These are phyloP conservation scores for Ichneumon xanthorius DNA, from an alignment of 2,888 invertebrate species.

Conservation along the genomic window DNA sequence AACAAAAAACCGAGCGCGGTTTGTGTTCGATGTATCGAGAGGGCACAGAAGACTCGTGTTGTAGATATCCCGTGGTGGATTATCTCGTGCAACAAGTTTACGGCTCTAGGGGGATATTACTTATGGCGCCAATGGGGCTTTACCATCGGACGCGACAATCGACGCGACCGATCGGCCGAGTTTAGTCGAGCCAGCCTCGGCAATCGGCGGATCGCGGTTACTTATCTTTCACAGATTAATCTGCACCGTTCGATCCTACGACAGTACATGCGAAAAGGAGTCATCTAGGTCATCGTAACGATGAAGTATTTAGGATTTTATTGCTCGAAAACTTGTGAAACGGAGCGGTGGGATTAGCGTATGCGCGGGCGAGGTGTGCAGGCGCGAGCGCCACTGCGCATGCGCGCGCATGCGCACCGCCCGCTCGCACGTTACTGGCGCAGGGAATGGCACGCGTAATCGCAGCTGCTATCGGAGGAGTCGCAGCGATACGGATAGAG, in stretches of 20 bases:
- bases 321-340: background rate
- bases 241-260: background rate
- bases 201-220: background rate
- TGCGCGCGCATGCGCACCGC: too few relatives aligned
- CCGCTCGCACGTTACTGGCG: too few relatives aligned
- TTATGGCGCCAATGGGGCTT: constrained; percentile 12
- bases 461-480: background rate
- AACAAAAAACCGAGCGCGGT: background rate
- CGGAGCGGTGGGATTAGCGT: background rate
- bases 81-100: constrained; percentile 41
- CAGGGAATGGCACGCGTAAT: background rate
- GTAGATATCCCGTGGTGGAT: background rate
- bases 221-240: background rate
- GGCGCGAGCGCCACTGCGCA: too few relatives aligned
- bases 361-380: background rate
- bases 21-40: constrained; percentile 10
- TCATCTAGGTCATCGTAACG: background rate
- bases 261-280: background rate
- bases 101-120: constrained; percentile 1
- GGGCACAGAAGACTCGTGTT: background rate
- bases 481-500: background rate
- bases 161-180: background rate
- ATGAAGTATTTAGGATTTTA: background rate
- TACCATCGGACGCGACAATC: background rate
- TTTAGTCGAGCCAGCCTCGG: background rate